These are phyloP conservation scores for Geotrupes spiniger DNA, from an alignment of 2,888 invertebrate species.

Conservation along the genomic window DNA sequence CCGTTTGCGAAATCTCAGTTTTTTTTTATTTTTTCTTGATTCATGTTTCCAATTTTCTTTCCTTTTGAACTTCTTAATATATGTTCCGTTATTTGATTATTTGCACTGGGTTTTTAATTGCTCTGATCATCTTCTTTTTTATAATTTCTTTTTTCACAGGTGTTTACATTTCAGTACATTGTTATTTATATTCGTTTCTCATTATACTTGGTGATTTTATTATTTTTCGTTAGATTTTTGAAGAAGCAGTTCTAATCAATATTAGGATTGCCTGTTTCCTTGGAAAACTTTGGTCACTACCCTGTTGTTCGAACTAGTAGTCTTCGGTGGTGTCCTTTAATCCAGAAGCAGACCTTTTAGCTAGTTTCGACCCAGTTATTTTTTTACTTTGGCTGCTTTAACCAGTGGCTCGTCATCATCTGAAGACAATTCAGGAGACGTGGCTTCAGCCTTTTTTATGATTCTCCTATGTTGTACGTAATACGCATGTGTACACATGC, in stretches of 20 bases:
- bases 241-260: slow-evolving; percentile 6
- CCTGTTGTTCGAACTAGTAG: slow-evolving; percentile 34
- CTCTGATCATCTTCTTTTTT: slow-evolving; percentile 3
- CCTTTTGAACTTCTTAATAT: slow-evolving; percentile 6
- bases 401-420: slow-evolving; percentile 55
- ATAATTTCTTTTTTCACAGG: slow-evolving; percentile 16
- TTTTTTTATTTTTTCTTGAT: neutral
- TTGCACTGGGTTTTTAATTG: neutral
- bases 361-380: slow-evolving; percentile 16
- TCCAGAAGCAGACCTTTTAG: slow-evolving; percentile 26
- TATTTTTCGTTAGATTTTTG: slow-evolving; percentile 13
- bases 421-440: slow-evolving; percentile 51
- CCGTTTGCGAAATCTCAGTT: slow-evolving; percentile 2
- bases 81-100: neutral
- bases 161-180: slow-evolving; percentile 31
- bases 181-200: slow-evolving; percentile 21
- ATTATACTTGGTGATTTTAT: neutral
- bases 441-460: slow-evolving; percentile 25
- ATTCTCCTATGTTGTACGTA: slow-evolving; percentile 12
- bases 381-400: slow-evolving; percentile 26
- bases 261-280: slow-evolving; percentile 14
- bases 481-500: too few species aligned
- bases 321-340: slow-evolving; percentile 30
- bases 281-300: slow-evolving; percentile 6
- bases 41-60: slow-evolving; percentile 5